These are phyloP conservation scores for Beaufortia kweichowensis DNA, from an alignment of 2,113 vertebrate species.

Conservation along the genomic window DNA sequence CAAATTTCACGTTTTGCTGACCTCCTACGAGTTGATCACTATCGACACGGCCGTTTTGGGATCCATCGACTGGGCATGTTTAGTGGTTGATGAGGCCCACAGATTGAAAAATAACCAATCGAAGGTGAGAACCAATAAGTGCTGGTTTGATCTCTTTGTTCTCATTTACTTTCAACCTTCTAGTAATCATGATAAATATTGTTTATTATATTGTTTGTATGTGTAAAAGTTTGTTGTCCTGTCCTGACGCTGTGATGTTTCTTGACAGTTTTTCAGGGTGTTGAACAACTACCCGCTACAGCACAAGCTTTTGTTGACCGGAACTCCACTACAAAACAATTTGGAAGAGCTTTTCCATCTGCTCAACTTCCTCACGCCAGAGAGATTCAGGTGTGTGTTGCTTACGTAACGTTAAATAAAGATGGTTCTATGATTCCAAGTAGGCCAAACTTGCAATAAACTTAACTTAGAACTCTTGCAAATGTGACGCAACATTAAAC, in stretches of 20 bases:
- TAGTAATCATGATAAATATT: too few relatives aligned
- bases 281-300: conserved; percentile 95
- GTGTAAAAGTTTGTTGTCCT: neutral
- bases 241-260: neutral
- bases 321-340: conserved; percentile 96
- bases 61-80: conserved; percentile 96
- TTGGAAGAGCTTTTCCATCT: conserved; percentile 95
- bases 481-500: too few relatives aligned
- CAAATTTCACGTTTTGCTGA: conserved; percentile 95
- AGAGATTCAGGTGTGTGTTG: conserved; percentile 88
- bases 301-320: conserved; percentile 93
- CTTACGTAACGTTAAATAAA: neutral
- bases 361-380: conserved; percentile 94
- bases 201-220: neutral
- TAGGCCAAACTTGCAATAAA: too few relatives aligned
- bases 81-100: conserved; percentile 97
- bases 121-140: conserved; percentile 76
- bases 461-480: too few relatives aligned
- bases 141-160: neutral
- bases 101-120: conserved; percentile 98
- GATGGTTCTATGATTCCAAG: too few relatives aligned
- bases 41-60: conserved; percentile 97
- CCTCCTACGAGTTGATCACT: conserved; percentile 95
- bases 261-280: conserved; percentile 90
- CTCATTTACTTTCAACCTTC: too few relatives aligned